phyloP scores from a whole-genome alignment of 2,888 invertebrate species.

The Polyploca ridens region DNA sequence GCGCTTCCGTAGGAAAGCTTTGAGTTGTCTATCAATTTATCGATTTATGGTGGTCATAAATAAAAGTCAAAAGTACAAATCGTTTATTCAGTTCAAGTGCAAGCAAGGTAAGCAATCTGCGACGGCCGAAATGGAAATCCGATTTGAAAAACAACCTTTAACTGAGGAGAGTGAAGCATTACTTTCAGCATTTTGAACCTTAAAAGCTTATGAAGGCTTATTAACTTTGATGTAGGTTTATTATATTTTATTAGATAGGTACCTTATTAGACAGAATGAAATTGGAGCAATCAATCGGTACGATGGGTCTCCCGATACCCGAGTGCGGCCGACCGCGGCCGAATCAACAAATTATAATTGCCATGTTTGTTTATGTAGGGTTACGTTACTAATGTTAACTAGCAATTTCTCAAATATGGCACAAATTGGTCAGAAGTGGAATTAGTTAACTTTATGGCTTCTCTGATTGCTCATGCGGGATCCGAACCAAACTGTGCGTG shows the following conservation, averaged over 20 bases:
- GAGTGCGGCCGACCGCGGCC: not conserved
- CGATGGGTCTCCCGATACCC: not conserved
- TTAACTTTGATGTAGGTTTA: too few species aligned
- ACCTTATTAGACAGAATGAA: not conserved
- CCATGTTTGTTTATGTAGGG: not conserved
- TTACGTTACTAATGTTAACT: not conserved
- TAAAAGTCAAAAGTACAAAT: not conserved
- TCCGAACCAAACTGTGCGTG: not conserved
- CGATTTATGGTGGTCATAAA: not conserved
- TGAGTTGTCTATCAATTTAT: not conserved
- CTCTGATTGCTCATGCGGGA: not conserved
- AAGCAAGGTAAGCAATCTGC: not conserved
- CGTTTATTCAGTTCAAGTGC: not conserved
- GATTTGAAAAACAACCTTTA: not conserved
- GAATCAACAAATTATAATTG: not conserved
- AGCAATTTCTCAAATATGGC: not conserved
- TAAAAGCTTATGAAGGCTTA: not conserved
- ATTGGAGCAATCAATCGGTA: not conserved
- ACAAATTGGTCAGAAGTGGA: not conserved
- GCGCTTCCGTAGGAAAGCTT: not conserved
- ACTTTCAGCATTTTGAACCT: not conserved
- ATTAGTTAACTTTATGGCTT: not conserved
- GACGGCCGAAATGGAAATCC: not conserved
- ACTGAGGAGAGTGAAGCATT: not conserved
- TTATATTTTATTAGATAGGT: not conserved